Base-by-base conservation (phyloP, 2,888 invertebrate species). In the Theristus sp. region DNA sequence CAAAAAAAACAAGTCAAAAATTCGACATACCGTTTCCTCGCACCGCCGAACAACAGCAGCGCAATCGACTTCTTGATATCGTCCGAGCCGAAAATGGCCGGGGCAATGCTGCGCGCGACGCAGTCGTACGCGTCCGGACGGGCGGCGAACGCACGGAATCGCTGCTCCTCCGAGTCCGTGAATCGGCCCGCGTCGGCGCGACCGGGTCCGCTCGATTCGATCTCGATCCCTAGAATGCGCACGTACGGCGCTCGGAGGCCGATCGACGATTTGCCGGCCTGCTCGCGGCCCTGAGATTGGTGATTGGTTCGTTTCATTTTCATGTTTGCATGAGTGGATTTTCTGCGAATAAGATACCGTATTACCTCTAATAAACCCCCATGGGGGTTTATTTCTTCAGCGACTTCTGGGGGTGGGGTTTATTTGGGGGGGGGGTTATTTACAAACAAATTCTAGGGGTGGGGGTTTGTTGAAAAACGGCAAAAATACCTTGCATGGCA, bases 31-130 rank as follows among this genome's bases (percentile, higher is more conserved):
- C 75, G 73, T 70, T 81, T 81, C 47, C 80, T 71, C 0, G 80
- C 78, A 79, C 88, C 98, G 67, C 94, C 94, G 79, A 98, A 94
- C 49, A 98, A 78, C 63, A 98, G 79, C 70, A 90, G 88, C 20
- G 91, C 87, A 61, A 98, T 89, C 1, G 96, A 89, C 76, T 90
- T 96, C 75, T 98, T 98, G 67, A 98, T 91, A 74, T 99, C 96
- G 1, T 79, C 74, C 26, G 84, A 86, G 0, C 98, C 98, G 74
- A 83, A 98, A 66, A 99, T 96, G 66, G 94, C 94, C 0, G 98
- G 98, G 0, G 98, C 96, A 70, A 98, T 84, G 58, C 90, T 93
- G 67, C 81, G 83, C 0, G 90, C 82, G 61, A 98, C 81, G 61
- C 85, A 82, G 1, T 96, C 90, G 73, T 90, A 90, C 25, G 24